Evolutionary conservation across 2,113 vertebrate genomes (phyloP).

Genomic region (Octodon degus): DNA sequence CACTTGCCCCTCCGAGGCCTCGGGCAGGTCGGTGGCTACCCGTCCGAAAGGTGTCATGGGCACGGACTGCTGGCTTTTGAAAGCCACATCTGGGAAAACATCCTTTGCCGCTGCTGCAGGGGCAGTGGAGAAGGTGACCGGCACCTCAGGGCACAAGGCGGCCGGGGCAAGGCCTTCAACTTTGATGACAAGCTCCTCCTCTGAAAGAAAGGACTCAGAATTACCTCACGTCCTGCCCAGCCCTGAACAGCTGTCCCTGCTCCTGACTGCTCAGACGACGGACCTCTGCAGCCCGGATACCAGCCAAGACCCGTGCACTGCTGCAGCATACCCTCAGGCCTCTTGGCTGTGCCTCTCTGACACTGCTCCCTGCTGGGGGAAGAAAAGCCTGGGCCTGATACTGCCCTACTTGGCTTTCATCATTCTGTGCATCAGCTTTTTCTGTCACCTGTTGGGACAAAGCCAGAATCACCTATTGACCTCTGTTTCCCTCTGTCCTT

Average conservation of each 20-base stretch:
- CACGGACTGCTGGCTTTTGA: slow-evolving; percentile 69
- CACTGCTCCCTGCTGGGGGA: background rate
- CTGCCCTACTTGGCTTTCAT: background rate
- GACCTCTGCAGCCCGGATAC: background rate
- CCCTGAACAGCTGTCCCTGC: background rate
- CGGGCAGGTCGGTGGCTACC: slow-evolving; percentile 60
- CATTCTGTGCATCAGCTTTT: background rate
- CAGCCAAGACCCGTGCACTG: background rate
- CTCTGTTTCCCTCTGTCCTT: background rate
- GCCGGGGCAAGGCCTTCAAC: slow-evolving; percentile 52
- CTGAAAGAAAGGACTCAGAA: slow-evolving; percentile 67
- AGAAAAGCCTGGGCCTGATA: background rate
- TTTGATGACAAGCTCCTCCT: slow-evolving; percentile 71
- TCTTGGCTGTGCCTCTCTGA: background rate
- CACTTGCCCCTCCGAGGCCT: slow-evolving; percentile 75
- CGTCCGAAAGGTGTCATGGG: slow-evolving; percentile 66
- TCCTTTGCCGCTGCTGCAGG: slow-evolving; percentile 63
- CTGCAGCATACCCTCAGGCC: background rate
- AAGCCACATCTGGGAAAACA: slow-evolving; percentile 71
- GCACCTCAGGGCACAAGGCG: slow-evolving; percentile 70
- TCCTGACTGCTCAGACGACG: background rate
- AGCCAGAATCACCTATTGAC: background rate
- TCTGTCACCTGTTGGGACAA: background rate
- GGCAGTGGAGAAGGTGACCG: slow-evolving; percentile 66
- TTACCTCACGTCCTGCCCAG: background rate